Conservation (phyloP, 2,113 vertebrate genomes). For the Oxyura jamaicensis region DNA sequence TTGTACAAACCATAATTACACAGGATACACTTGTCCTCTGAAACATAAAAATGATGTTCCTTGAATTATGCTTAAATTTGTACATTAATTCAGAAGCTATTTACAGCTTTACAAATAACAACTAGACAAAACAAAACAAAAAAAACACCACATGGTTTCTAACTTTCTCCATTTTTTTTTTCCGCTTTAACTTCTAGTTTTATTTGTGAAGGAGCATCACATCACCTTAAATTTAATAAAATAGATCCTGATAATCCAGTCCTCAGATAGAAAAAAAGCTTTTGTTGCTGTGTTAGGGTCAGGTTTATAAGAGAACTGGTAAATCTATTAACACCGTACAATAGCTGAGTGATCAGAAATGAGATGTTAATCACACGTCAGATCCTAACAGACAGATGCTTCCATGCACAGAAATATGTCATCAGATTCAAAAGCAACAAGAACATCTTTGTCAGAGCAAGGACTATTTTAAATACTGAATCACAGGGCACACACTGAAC, state of each 20-base stretch:
- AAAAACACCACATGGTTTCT: not conserved
- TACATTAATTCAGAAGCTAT: not conserved
- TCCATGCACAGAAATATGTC: not conserved
- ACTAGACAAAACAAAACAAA: too few relatives aligned
- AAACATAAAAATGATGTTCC: not conserved
- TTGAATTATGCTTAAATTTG: not conserved
- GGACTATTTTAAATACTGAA: not conserved
- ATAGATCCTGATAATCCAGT: not conserved
- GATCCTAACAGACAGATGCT: not conserved
- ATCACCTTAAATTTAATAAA: not conserved
- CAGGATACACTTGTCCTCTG: not conserved
- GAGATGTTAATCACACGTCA: not conserved
- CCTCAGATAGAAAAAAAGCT: not conserved
- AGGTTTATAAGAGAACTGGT: not conserved
- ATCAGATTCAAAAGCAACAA: not conserved
- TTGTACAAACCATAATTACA: not conserved
- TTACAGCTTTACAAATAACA: not conserved
- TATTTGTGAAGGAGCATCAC: not conserved
- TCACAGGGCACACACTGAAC: not conserved
- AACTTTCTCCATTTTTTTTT: not conserved
- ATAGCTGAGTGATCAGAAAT: not conserved
- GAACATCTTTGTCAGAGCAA: not conserved
- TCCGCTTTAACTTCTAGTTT: not conserved
- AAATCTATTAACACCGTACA: not conserved
- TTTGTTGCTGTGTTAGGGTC: not conserved